Conservation (phyloP, 2,797 vertebrate species). For the Aplochiton taeniatus region DNA sequence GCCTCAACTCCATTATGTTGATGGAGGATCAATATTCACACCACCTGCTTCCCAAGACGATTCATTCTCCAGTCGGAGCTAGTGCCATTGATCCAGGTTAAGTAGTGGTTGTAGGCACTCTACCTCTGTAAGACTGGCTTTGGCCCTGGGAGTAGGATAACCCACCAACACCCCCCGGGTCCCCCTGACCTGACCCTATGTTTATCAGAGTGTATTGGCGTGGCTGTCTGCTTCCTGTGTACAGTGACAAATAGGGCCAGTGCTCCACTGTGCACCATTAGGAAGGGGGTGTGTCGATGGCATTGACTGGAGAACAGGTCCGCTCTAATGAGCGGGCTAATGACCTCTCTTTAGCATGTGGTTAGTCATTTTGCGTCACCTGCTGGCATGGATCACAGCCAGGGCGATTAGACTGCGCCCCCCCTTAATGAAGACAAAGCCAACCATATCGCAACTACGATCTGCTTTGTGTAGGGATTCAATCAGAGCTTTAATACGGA, state of each 20-base stretch:
- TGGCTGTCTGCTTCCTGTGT: conserved; percentile 45
- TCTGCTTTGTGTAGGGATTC: too few species aligned
- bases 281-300: conserved; percentile 46
- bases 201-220: conserved; percentile 47
- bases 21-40: neutral
- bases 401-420: conserved; percentile 29
- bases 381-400: conserved; percentile 45
- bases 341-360: conserved; percentile 28
- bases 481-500: too few species aligned
- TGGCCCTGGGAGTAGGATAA: neutral
- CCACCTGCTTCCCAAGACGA: neutral
- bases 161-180: neutral
- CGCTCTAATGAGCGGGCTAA: conserved; percentile 51
- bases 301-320: conserved; percentile 40
- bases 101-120: neutral
- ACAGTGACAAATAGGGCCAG: conserved; percentile 52
- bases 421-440: conserved; percentile 16
- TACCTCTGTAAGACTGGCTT: neutral
- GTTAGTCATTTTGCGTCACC: conserved; percentile 45
- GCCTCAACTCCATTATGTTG: neutral
- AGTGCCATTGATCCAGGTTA: neutral
- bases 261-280: conserved; percentile 47
- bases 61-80: neutral
- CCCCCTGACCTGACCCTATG: neutral
- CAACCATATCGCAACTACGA: too few species aligned